These are phyloP conservation scores for Microplitis deprimator DNA, from an alignment of 2,888 invertebrate species.

Conservation along the genomic window DNA sequence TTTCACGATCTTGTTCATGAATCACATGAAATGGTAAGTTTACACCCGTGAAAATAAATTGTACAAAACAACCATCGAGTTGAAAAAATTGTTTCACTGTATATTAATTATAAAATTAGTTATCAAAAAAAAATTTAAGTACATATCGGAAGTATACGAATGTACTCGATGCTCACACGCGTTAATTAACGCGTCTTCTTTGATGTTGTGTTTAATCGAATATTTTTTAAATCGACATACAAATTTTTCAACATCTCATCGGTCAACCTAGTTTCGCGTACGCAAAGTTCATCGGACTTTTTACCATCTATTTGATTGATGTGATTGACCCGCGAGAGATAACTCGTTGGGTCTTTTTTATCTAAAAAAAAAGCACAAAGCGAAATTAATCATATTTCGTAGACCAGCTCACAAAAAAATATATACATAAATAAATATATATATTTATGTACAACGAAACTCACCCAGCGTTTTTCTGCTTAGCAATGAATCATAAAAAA, in stretches of 20 bases:
- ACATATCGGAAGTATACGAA: slow-evolving; percentile 35
- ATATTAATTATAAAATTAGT: not conserved
- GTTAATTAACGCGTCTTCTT: slow-evolving; percentile 51
- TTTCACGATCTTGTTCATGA: not conserved
- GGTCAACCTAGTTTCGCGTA: slow-evolving; percentile 78
- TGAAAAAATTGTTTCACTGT: not conserved
- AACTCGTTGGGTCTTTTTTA: not conserved
- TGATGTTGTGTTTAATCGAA: slow-evolving; percentile 50
- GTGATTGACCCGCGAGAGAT: not conserved
- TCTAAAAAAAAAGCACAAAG: not conserved
- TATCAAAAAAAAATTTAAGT: slow-evolving; percentile 12
- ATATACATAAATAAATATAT: not conserved
- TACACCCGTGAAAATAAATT: not conserved
- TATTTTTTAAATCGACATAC: slow-evolving; percentile 76
- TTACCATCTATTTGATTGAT: slow-evolving; percentile 72
- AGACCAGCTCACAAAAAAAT: not conserved
- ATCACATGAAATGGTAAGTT: not conserved
- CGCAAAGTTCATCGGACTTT: slow-evolving; percentile 71
- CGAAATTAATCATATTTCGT: not conserved
- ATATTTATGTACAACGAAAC: not conserved
- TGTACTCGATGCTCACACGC: slow-evolving; percentile 49
- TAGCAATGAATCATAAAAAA: not conserved
- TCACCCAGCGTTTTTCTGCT: not conserved
- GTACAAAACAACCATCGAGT: not conserved
- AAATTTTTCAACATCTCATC: slow-evolving; percentile 76